Percentiles rank a stretch among this genome's conserved stretches.
These are phyloP conservation scores for Cryptosula pallasiana DNA, from an alignment of 2,888 invertebrate genomes.

Conservation along the genomic window DNA sequence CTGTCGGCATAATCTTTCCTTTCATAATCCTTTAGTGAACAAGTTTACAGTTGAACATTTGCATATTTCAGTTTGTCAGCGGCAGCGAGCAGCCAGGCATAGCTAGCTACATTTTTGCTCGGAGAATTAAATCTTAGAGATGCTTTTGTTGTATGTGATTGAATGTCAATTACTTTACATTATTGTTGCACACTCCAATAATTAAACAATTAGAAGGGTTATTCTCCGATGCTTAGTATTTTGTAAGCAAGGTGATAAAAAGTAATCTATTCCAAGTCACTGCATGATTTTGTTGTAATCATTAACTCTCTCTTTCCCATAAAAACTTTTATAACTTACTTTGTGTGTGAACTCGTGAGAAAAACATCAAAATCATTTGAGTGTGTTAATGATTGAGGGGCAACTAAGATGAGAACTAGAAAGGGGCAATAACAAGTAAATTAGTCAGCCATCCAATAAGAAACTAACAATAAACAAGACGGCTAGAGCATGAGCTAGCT, in stretches of 20 bases:
- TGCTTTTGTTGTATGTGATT: conserved; percentile 15
- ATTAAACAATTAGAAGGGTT: conserved; percentile 19
- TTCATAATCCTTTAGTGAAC: too few species aligned
- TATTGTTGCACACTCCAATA: conserved; percentile 24
- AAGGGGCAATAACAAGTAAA: neutral
- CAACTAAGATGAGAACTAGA: neutral
- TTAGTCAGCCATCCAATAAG: neutral
- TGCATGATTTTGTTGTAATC: conserved; percentile 22
- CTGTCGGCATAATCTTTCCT: neutral
- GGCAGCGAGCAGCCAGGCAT: too few species aligned
- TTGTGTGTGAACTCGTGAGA: neutral
- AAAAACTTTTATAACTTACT: conserved; percentile 20
- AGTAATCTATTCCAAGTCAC: conserved; percentile 22
- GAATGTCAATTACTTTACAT: conserved; percentile 21
- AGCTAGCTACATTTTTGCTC: too few species aligned
- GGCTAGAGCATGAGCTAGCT: neutral
- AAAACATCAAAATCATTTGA: conserved; percentile 19
- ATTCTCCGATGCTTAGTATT: conserved; percentile 14
- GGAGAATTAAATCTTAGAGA: neutral
- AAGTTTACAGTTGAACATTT: too few species aligned
- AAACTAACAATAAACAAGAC: neutral
- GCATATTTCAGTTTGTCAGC: too few species aligned
- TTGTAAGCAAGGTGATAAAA: conserved; percentile 24
- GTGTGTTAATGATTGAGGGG: conserved; percentile 9
- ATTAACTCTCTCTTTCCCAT: conserved; percentile 23